Evolutionary conservation across 2,888 invertebrate species (phyloP), one percentile per base, ranked within the genome.

Genomic region (Seira ritae): DNA sequence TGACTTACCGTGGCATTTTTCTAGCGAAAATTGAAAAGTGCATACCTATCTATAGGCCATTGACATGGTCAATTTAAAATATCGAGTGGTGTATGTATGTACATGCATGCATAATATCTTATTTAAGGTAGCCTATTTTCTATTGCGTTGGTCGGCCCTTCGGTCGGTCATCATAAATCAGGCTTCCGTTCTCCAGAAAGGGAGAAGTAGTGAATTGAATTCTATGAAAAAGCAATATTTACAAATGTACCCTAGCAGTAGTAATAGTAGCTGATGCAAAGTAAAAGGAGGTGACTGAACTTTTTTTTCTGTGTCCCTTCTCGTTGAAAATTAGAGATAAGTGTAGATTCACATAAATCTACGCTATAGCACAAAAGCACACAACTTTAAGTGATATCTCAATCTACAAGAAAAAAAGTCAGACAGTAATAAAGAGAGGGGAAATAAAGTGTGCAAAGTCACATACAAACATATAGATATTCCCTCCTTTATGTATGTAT

Each of bases 81-180:
- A 55, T 55, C 12, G 55, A 2, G n/a, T 55, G 15, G 55, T 55
- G 2, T 31, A 2, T 4, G 31, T 31, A 4, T 31, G 31, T 31
- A n/a, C 55, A 55, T 55, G 12, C 55, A 55, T 42, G 6, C n/a
- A n/a, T n/a, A n/a, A n/a, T 31, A 31, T 31, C 24, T 68, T 31
- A 68, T 24, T 31, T 15, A 68, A n/a, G 66, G 12, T 17, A 19
- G 23, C 20, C 23, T 23, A 23, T 70, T 46, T 68, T 55, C 46
- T 71, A 42, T 24, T 72, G 22, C 46, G 12, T 68, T 4, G 6
- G 23, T 22, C 4, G 22, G 15, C 46, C 46, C 23, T 1, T 71
- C 72, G 68, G 55, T 55, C 12, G 55, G 55, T 79, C 77, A 73
- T 77, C 83, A 83, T 83, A 83, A 83, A 83, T 83, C 83, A 83